phyloP scores from a whole-genome alignment of 2,113 vertebrate species.

The Psilopsiagon aymara region DNA sequence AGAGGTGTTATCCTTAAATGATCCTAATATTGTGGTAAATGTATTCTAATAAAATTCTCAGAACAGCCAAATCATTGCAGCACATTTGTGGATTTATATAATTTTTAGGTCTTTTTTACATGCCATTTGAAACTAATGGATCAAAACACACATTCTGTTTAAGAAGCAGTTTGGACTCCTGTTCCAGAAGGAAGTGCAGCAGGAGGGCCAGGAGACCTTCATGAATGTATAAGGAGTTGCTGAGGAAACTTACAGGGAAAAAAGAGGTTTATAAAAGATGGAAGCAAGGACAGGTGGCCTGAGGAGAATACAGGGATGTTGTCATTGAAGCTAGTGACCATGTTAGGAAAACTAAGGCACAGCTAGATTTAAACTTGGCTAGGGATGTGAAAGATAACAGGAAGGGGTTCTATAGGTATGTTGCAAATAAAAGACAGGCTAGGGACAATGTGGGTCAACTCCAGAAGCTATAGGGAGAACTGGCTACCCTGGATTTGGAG shows the following conservation, averaged over 20 bases:
- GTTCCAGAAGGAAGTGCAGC: background rate
- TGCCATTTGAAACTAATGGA: background rate
- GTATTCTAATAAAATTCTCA: background rate
- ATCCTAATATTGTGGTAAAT: conserved; percentile 15
- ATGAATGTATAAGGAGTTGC: background rate
- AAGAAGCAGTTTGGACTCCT: background rate
- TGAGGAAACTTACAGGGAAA: background rate
- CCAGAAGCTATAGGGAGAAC: too few species aligned
- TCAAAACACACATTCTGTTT: background rate
- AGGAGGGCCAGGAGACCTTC: background rate
- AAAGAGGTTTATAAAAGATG: background rate
- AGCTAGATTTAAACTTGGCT: too few species aligned
- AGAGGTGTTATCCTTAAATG: background rate
- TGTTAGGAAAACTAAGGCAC: too few species aligned
- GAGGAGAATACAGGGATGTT: too few species aligned
- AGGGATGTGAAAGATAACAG: too few species aligned
- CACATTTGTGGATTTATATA: background rate
- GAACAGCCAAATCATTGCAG: background rate
- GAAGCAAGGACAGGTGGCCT: background rate
- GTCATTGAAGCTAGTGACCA: too few species aligned
- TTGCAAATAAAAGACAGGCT: too few species aligned
- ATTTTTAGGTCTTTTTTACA: background rate
- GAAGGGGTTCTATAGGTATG: too few species aligned
- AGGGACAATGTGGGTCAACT: too few species aligned
- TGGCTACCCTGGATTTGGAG: too few species aligned